Percentiles rank a stretch among this genome's conserved stretches.
These are phyloP conservation scores for Drosophila histrio DNA, from an alignment of 2,888 invertebrate species.

Conservation along the genomic window DNA sequence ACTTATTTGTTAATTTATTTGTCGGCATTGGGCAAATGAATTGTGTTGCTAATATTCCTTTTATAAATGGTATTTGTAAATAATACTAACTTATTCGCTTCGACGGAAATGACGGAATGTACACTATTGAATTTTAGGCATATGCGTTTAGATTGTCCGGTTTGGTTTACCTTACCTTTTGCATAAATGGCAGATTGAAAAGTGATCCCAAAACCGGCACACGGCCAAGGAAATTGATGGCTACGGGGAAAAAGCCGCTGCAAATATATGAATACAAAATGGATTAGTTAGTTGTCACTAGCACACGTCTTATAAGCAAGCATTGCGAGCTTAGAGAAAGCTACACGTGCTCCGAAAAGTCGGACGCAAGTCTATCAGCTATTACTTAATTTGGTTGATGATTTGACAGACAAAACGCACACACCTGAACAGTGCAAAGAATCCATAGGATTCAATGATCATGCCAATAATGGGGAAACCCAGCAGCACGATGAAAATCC, in stretches of 20 bases:
- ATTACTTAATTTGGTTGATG: no score
- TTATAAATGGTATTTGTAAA: neutral
- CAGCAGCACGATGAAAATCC: conserved; percentile 94
- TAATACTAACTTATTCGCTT: conserved; percentile 7
- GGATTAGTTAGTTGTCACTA: conserved; percentile 3
- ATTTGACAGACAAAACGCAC: conserved; percentile 32
- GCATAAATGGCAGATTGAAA: conserved; percentile 94
- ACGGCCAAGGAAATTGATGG: conserved; percentile 96
- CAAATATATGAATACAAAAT: conserved; percentile 30
- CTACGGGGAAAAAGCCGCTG: conserved; percentile 99
- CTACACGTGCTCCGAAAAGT: no score
- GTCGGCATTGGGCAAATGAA: neutral
- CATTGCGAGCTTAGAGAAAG: no score
- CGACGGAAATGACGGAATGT: conserved; percentile 22
- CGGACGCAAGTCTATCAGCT: no score
- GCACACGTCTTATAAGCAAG: no score
- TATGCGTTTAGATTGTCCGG: conserved; percentile 10
- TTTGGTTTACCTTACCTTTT: conserved; percentile 88
- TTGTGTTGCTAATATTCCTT: neutral
- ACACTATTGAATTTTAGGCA: neutral
- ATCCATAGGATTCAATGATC: conserved; percentile 98
- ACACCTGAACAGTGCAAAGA: conserved; percentile 92
- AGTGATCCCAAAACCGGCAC: conserved; percentile 96
- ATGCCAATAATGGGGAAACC: conserved; percentile 99
- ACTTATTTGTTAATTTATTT: conserved; percentile 6